Percentiles rank a stretch among this genome's conserved stretches.
phyloP scores from a whole-genome alignment of 2,113 vertebrate genomes.

The Lagopus muta region DNA sequence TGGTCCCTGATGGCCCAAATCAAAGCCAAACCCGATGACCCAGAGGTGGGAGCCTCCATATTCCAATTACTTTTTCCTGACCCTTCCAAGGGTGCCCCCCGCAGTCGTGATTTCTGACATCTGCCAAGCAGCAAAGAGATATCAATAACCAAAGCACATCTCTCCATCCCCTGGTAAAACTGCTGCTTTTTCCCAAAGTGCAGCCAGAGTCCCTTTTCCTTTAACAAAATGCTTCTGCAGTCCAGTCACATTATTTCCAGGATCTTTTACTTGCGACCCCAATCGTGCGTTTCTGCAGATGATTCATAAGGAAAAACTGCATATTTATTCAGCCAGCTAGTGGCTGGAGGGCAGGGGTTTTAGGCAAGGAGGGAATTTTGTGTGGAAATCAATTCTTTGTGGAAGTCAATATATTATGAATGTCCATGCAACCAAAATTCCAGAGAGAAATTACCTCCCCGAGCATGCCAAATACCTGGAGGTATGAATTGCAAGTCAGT shows the following conservation, averaged over 20 bases:
- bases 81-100: conserved; percentile 25
- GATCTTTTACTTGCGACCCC: conserved; percentile 55
- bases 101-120: conserved; percentile 25
- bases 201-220: conserved; percentile 13
- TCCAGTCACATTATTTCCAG: conserved; percentile 49
- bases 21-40: conserved; percentile 38
- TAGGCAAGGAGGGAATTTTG: conserved; percentile 82
- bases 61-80: conserved; percentile 28
- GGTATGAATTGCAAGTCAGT: conserved; percentile 59
- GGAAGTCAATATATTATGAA: conserved; percentile 79
- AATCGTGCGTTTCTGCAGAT: conserved; percentile 56
- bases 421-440: conserved; percentile 79
- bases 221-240: conserved; percentile 52
- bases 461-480: conserved; percentile 69
- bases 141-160: background rate
- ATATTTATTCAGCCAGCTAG: conserved; percentile 73
- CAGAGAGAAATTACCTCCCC: conserved; percentile 80
- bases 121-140: conserved; percentile 16
- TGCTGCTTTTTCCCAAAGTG: background rate
- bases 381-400: conserved; percentile 85
- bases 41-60: conserved; percentile 23
- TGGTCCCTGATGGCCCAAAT: conserved; percentile 34
- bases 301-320: conserved; percentile 61
- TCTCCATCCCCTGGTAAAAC: background rate
- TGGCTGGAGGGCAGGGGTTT: conserved; percentile 73